Percentiles rank a stretch among this genome's conserved stretches.
Evolutionary conservation across 1,140 invertebrate species (phyloP).

Genomic region (Hermatobates lingyangjiaoensis): DNA sequence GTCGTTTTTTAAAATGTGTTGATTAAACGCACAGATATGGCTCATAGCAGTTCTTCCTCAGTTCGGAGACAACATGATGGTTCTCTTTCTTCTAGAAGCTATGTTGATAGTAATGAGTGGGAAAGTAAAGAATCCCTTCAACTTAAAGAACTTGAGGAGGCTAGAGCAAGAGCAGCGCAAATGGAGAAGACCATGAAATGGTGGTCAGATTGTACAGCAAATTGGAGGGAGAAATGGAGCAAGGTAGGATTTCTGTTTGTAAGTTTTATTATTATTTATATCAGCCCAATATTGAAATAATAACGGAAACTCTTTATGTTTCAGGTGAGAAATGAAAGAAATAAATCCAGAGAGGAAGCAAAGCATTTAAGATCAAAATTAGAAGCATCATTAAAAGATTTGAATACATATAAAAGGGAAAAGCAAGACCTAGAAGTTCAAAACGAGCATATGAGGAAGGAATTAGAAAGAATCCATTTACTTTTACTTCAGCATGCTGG

Average conservation of each 20-base stretch:
- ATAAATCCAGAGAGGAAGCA: constrained; percentile 69
- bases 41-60: constrained; percentile 14
- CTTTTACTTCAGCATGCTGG: constrained; percentile 42
- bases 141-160: constrained; percentile 73
- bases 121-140: constrained; percentile 47
- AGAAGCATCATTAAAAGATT: constrained; percentile 59
- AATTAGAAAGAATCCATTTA: constrained; percentile 52
- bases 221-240: constrained; percentile 91
- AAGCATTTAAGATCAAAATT: constrained; percentile 61
- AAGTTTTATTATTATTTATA: constrained; percentile 1
- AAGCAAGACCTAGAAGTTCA: constrained; percentile 59
- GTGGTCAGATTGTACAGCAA: constrained; percentile 86
- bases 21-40: no score
- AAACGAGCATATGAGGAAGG: constrained; percentile 61
- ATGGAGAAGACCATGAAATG: constrained; percentile 99
- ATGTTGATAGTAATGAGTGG: constrained; percentile 36
- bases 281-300: no score
- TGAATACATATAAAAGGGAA: constrained; percentile 50
- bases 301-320: constrained; percentile 11
- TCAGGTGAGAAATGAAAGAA: constrained; percentile 60
- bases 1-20: no score
- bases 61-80: constrained; percentile 9
- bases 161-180: constrained; percentile 71
- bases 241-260: constrained; percentile 34
- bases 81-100: constrained; percentile 8